phyloP scores from a whole-genome alignment of 2,113 vertebrate species.

The Erythrolamprus reginae region DNA sequence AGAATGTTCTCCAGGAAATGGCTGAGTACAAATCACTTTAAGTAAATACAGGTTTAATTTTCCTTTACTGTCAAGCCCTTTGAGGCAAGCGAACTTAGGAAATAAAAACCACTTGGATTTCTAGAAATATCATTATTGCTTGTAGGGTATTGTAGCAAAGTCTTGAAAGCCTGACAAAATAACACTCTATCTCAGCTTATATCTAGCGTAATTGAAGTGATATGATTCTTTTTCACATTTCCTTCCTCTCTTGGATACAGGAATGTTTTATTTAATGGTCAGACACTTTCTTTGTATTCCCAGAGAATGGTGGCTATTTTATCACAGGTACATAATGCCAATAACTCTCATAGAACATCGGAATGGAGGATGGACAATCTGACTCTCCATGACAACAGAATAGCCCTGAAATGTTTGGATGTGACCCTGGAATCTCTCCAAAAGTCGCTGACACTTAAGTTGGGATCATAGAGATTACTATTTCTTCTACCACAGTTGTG shows the following conservation, averaged over 20 bases:
- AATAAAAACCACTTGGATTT: neutral
- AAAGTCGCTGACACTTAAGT: neutral
- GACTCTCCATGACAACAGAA: neutral
- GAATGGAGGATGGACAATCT: neutral
- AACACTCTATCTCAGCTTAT: neutral
- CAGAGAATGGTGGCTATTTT: neutral
- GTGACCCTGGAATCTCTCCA: neutral
- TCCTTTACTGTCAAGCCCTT: neutral
- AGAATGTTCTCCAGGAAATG: neutral
- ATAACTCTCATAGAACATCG: neutral
- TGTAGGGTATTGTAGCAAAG: neutral
- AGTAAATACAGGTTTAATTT: neutral
- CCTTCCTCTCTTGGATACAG: neutral
- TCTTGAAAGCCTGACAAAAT: neutral
- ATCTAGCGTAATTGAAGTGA: neutral
- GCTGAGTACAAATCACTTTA: neutral
- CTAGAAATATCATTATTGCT: neutral
- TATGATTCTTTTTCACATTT: neutral
- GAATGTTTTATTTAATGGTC: neutral
- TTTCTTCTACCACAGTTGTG: neutral
- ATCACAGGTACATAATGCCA: neutral
- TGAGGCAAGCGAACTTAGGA: neutral
- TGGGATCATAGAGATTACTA: neutral
- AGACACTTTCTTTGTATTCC: neutral
- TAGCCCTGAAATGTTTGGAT: neutral